Base-by-base conservation (phyloP, 1,140 invertebrate species). In the Parasteatoda tepidariorum region DNA sequence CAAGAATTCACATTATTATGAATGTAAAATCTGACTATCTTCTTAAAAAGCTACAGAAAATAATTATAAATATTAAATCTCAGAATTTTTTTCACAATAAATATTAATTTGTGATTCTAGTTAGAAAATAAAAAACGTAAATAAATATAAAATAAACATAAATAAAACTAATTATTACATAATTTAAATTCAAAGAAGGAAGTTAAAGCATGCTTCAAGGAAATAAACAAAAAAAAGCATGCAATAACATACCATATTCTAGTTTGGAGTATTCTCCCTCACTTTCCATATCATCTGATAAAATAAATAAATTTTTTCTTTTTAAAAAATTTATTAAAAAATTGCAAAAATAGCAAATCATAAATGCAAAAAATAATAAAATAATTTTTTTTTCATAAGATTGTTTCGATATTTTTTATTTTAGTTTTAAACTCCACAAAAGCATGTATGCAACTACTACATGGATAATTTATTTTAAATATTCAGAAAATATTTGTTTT, bases 201-300 rank as follows among this genome's bases (percentile, higher is more conserved):
- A n/a, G n/a, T n/a, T 48, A 0, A 48, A 48, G 9, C 57, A 59
- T 59, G 57, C 57, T n/a, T 22, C 9, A 59, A 9, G 4, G 24
- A 59, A n/a, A 59, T 1, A 2, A n/a, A n/a, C 57, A 59, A 7
- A 9, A 48, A 48, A 48, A 48, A 9, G 18, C 38, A 48, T 48
- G 38, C 38, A 68, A 41, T 22, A 28, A 41, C 41, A n/a, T 57
- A 75, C 74, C 74, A 78, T 66, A 78, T 5, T 78, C 74, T 22
- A 2, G 61, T 15, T 34, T 66, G n/a, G 59, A 28, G 28, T 54
- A 78, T 66, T 78, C 74, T 6, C 54, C 74, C 33, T 66, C 74
- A 66, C 66, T 61, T 66, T 76, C 38, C 4, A 73, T n/a, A 73
- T 55, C 48, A 73, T 18, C 41, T 55, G 28, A 30, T 55, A 73